These are phyloP conservation scores for Smittia sp. DNA, from an alignment of 2,888 invertebrate species.

Conservation along the genomic window DNA sequence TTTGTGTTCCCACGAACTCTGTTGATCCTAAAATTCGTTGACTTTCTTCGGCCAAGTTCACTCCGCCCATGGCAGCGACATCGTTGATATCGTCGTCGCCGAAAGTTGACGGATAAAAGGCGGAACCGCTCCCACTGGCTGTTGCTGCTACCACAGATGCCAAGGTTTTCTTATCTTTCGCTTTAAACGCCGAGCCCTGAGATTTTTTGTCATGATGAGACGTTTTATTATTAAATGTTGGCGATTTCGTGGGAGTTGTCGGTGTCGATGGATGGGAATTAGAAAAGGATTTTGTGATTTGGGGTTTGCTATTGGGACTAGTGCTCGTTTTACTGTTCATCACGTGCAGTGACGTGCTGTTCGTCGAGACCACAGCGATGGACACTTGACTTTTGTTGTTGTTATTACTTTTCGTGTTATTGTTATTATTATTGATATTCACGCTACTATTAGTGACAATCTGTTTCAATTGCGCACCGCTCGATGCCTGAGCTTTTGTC, in stretches of 20 bases:
- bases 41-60: conserved; percentile 93
- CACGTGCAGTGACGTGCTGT: conserved; percentile 22
- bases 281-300: conserved; percentile 14
- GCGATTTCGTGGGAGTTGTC: conserved; percentile 51
- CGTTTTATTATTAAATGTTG: conserved; percentile 50
- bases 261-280: conserved; percentile 26
- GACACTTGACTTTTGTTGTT: conserved; percentile 38
- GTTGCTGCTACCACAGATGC: conserved; percentile 55
- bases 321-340: conserved; percentile 33
- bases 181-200: conserved; percentile 63
- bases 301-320: conserved; percentile 34
- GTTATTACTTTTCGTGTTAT: conserved; percentile 27
- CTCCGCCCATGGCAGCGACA: conserved; percentile 98
- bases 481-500: conserved; percentile 20
- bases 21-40: conserved; percentile 90
- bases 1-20: conserved; percentile 85
- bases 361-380: conserved; percentile 33
- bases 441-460: conserved; percentile 33
- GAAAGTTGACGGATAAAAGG: conserved; percentile 56
- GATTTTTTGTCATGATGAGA: conserved; percentile 42
- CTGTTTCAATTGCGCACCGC: conserved; percentile 39
- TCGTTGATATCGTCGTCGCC: conserved; percentile 97
- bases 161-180: conserved; percentile 69
- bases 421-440: conserved; percentile 37
- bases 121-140: conserved; percentile 47